These are phyloP conservation scores for Apostichopus japonicus DNA, from an alignment of 35 echinoderm and acorn worm genomes.

Conservation along the genomic window DNA sequence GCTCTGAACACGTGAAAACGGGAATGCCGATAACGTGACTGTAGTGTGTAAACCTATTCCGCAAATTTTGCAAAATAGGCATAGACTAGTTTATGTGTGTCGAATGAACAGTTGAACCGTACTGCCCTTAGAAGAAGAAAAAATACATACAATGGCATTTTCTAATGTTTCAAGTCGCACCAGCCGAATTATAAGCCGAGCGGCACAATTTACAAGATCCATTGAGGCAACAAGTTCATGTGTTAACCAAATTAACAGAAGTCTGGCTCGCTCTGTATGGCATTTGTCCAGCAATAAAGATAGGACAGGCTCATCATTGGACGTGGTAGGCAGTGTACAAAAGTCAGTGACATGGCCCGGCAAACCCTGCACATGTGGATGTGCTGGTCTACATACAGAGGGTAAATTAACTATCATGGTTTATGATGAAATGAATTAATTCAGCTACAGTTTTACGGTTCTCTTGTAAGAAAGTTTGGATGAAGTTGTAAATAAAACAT, in stretches of 20 bases:
- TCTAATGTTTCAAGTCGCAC: constrained; percentile 22
- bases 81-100: not conserved
- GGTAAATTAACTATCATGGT: not conserved
- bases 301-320: not conserved
- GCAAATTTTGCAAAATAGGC: not conserved
- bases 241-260: constrained; percentile 35
- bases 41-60: not conserved
- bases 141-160: constrained; percentile 33
- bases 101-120: not conserved
- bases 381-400: constrained; percentile 47
- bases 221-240: constrained; percentile 5
- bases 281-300: constrained; percentile 23
- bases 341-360: constrained; percentile 27
- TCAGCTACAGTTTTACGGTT: not conserved
- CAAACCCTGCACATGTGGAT: constrained; percentile 43
- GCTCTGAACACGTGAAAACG: not conserved
- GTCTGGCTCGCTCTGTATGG: constrained; percentile 35
- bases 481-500: not conserved
- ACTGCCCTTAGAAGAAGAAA: not conserved
- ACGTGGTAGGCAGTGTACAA: constrained; percentile 19
- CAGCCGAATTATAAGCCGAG: not conserved
- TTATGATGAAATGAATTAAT: no score
- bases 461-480: not conserved
- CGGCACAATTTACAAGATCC: constrained; percentile 13
- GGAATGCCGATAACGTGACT: not conserved